phyloP scores from a whole-genome alignment of 2,888 invertebrate species.

The Synergus laeviventris region DNA sequence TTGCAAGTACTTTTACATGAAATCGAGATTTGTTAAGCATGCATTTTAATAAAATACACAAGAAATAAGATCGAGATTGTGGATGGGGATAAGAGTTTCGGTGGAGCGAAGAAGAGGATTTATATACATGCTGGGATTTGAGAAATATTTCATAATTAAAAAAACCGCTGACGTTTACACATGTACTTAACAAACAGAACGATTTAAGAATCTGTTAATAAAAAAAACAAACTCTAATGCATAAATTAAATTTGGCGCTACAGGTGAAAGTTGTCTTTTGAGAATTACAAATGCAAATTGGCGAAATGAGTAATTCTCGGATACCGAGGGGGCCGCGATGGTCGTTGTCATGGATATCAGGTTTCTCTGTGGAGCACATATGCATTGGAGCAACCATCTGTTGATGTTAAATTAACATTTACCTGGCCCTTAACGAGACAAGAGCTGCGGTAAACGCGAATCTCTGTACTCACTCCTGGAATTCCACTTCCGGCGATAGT shows the following conservation, averaged over 20 bases:
- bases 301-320: constrained; percentile 5
- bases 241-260: constrained; percentile 2
- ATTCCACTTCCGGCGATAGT: constrained; percentile 36
- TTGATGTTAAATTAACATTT: constrained; percentile 40
- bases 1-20: neutral
- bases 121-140: neutral
- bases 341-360: constrained; percentile 30
- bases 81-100: neutral
- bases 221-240: neutral
- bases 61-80: constrained; percentile 3
- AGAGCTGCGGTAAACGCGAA: constrained; percentile 31
- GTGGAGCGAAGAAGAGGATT: constrained; percentile 1
- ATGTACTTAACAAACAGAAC: neutral
- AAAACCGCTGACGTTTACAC: neutral
- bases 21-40: constrained; percentile 9
- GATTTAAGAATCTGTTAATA: neutral
- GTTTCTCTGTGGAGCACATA: neutral
- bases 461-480: constrained; percentile 5
- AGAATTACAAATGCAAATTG: constrained; percentile 23
- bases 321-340: neutral
- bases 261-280: constrained; percentile 5
- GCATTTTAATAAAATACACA: constrained; percentile 12
- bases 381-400: neutral
- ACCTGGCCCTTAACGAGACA: constrained; percentile 36
- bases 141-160: constrained; percentile 4